Base-by-base conservation (phyloP, 2,888 invertebrate genomes). In the Margaritifera margaritifera region DNA sequence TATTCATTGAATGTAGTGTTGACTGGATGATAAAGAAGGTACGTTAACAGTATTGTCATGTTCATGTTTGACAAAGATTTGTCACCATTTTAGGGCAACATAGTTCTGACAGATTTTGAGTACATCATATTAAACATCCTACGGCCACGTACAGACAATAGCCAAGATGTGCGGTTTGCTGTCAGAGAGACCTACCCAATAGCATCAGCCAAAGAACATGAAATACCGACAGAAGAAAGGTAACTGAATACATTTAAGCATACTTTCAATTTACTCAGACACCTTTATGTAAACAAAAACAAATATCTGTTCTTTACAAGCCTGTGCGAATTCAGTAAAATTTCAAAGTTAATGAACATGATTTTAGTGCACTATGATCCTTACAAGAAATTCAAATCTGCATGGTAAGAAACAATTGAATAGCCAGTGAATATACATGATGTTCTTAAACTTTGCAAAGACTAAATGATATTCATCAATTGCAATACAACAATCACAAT, bases 71-170 rank as follows among this genome's bases (percentile, higher is more conserved):
- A 2, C 42, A 42, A 42, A 42, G 42, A 42, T 11, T 42, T 11
- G 1, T 42, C 42, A 42, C 42, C 42, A 42, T 75, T 75, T 42
- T 91, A 96, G 82, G 98, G 99, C 66, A 99, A 99, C 90, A 94
- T 99, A 22, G 93, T 99, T 66, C 92, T 99, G 6, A 97, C 98
- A 0, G 99, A 99, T 91, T 92, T 93, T 86, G 93, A 97, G 80
- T 94, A 95, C 91, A 94, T 92, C 0, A 99, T 98, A 84, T 91
- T 99, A 18, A 96, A 97, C 90, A 94, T 99, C n/a, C 91, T 99
- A 4, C 92, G 98, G 55, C 97, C 97, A 0, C 95, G 98, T 83
- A 89, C 85, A 3, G 97, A 98, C 90, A 96, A 88, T 63, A 90
- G 95, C 4, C 97, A 98, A 86, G 95, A 96, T 81, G 92, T 91